phyloP scores from a whole-genome alignment of 53 echinoderm and acorn worm species.

The Pentamera pediparva region DNA sequence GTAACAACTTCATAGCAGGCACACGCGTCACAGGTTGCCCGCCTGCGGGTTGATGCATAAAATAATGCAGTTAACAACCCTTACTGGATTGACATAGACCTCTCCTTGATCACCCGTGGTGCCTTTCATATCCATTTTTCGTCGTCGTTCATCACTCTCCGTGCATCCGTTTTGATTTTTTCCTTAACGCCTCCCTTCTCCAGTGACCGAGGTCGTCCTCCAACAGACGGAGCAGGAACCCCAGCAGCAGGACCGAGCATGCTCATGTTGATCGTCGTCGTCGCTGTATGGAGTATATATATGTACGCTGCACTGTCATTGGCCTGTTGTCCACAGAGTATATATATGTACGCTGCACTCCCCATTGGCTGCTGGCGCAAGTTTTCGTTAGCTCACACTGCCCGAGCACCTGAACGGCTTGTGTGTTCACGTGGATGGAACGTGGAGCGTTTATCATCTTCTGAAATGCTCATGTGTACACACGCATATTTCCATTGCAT shows the following conservation, averaged over 20 bases:
- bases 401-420: too few species aligned
- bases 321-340: constrained; percentile 25
- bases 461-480: not conserved
- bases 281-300: constrained; percentile 5
- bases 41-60: not conserved
- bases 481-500: too few species aligned
- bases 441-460: too few species aligned
- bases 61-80: not conserved
- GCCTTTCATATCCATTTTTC: not conserved
- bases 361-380: too few species aligned
- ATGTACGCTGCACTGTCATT: constrained; percentile 44
- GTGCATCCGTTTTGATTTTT: constrained; percentile 14
- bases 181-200: constrained; percentile 61
- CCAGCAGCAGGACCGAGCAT: constrained; percentile 62
- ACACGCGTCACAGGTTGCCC: too few species aligned
- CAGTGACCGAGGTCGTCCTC: constrained; percentile 98
- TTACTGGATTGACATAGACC: not conserved
- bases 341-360: too few species aligned
- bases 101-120: not conserved
- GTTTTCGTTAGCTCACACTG: too few species aligned
- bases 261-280: constrained; percentile 74
- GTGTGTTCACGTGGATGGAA: too few species aligned
- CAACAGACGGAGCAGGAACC: constrained; percentile 74
- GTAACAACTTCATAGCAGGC: too few species aligned
- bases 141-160: not conserved